These are phyloP conservation scores for Nesoenas mayeri DNA, from an alignment of 2,113 vertebrate genomes.

Conservation along the genomic window DNA sequence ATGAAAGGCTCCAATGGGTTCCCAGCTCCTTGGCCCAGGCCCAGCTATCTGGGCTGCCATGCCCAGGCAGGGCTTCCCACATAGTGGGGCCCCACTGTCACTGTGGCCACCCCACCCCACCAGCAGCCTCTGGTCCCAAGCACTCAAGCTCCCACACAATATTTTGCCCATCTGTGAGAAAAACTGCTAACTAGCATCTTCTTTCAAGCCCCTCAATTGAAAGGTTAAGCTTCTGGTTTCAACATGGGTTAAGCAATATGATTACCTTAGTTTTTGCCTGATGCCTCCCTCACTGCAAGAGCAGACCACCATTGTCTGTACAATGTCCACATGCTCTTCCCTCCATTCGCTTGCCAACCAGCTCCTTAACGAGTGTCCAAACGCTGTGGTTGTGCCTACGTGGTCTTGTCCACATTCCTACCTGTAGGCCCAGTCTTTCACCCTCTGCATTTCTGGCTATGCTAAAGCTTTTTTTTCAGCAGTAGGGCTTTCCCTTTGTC, in stretches of 20 bases:
- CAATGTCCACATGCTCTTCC: background rate
- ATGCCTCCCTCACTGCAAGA: background rate
- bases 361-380: background rate
- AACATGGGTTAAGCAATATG: background rate
- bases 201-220: background rate
- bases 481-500: background rate
- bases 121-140: background rate
- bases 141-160: background rate
- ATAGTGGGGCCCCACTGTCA: background rate
- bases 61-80: background rate
- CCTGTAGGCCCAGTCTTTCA: background rate
- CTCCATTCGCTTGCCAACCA: fast-evolving
- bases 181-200: background rate
- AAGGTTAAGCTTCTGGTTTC: background rate
- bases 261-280: background rate
- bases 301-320: background rate
- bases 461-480: background rate
- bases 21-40: background rate
- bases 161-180: background rate
- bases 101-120: background rate
- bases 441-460: background rate
- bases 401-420: background rate
- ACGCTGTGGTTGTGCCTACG: background rate
- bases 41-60: background rate
- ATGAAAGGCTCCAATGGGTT: background rate